A percentile compares a stretch with the other conserved stretches of the same genome.
Conservation (phyloP, 2,888 invertebrate species). For the Polietes domitor region DNA sequence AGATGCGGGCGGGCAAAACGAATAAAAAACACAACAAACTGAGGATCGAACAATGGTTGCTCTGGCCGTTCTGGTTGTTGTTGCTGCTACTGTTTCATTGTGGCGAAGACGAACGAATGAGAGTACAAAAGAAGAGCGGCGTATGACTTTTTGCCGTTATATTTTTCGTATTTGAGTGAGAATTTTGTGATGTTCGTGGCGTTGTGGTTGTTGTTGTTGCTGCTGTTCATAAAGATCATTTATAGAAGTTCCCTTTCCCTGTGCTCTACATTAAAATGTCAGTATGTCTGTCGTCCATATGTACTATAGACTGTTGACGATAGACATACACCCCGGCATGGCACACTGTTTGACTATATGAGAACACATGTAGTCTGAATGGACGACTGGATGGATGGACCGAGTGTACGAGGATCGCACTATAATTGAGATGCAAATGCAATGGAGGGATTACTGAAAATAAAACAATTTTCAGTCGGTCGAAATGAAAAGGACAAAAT, state of each 20-base stretch:
- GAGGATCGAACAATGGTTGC: conserved; percentile 12
- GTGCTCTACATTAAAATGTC: conserved; percentile 53
- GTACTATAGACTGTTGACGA: not conserved
- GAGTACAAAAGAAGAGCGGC: conserved; percentile 34
- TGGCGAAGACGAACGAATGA: conserved; percentile 21
- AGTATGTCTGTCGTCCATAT: conserved; percentile 47
- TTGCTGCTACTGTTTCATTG: not conserved
- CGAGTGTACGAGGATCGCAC: not conserved
- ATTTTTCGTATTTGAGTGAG: conserved; percentile 56
- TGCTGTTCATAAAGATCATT: conserved; percentile 24
- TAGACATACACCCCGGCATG: not conserved
- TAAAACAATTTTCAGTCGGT: too few relatives aligned
- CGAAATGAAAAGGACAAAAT: too few relatives aligned
- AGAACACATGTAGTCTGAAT: not conserved
- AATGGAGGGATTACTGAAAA: too few relatives aligned
- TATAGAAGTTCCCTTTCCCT: conserved; percentile 53
- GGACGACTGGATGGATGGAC: not conserved
- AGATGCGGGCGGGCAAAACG: conserved; percentile 58
- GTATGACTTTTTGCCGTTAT: conserved; percentile 51
- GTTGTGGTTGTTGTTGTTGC: conserved; percentile 17
- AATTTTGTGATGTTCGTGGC: conserved; percentile 10
- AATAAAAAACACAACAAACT: not conserved
- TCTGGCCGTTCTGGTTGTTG: not conserved
- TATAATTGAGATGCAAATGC: not conserved
- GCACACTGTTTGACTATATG: not conserved